Percentiles rank a stretch among this genome's conserved stretches.
Conservation (phyloP, 2,113 vertebrate species). For the Pandion haliaetus region DNA sequence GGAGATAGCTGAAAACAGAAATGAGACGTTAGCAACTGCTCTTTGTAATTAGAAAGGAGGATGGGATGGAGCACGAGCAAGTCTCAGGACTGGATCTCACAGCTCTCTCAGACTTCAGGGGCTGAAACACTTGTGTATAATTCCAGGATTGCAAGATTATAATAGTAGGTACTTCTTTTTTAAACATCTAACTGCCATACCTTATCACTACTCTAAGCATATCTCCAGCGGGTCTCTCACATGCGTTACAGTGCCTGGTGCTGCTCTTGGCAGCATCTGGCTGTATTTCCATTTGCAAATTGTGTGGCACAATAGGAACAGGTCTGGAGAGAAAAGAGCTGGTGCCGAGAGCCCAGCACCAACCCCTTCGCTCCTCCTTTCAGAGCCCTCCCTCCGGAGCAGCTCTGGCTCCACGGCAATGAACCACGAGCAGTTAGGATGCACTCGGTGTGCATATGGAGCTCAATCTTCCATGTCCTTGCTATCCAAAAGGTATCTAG, state of each 20-base stretch:
- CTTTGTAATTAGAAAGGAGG: not conserved
- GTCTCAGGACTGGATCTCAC: not conserved
- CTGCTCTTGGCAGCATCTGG: not conserved
- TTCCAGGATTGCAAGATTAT: not conserved
- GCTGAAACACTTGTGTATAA: not conserved
- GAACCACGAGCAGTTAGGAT: not conserved
- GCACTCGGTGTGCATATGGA: rapidly evolving
- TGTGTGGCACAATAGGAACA: not conserved
- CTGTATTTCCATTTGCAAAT: not conserved
- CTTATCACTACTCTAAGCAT: not conserved
- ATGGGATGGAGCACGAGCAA: not conserved
- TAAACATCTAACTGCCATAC: not conserved
- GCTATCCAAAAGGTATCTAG: not conserved
- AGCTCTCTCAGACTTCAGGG: not conserved
- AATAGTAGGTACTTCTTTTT: not conserved
- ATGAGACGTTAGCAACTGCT: not conserved
- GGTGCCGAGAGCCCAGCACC: not conserved
- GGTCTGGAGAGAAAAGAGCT: not conserved
- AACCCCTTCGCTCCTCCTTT: not conserved
- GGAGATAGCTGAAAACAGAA: not conserved
- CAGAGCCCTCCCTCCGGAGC: not conserved
- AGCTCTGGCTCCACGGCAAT: not conserved
- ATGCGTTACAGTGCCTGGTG: not conserved
- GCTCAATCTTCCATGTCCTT: not conserved
- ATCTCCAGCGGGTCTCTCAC: not conserved